A percentile compares a stretch with the other conserved stretches of the same genome.
phyloP scores from a whole-genome alignment of 2,113 vertebrate species.

The Rhadina sibilatrix region DNA sequence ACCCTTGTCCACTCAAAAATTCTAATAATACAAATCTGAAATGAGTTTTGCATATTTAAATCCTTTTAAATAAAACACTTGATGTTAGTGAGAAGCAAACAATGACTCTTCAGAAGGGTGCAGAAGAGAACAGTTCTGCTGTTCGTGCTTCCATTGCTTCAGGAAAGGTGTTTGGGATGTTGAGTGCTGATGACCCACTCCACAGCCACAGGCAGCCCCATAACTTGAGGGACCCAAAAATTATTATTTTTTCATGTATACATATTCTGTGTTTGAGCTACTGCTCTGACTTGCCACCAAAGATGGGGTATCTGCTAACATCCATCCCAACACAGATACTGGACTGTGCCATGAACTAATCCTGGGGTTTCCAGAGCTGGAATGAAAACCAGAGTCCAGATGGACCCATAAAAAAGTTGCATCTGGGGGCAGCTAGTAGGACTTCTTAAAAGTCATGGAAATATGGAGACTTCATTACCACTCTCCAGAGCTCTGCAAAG shows the following conservation, averaged over 20 bases:
- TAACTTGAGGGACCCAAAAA: not conserved
- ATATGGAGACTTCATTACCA: not conserved
- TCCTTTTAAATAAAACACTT: not conserved
- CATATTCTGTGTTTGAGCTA: not conserved
- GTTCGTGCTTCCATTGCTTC: fast-evolving
- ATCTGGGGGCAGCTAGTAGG: not conserved
- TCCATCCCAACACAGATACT: not conserved
- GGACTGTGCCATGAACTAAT: fast-evolving
- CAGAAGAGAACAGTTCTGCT: not conserved
- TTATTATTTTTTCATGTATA: not conserved
- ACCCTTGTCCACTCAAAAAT: not conserved
- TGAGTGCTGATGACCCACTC: not conserved
- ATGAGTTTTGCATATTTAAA: not conserved
- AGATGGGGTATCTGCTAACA: not conserved
- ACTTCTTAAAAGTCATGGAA: not conserved
- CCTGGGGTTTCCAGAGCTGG: not conserved
- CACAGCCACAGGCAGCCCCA: not conserved
- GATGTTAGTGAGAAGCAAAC: fast-evolving
- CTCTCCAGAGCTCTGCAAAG: not conserved
- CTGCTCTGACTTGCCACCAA: not conserved
- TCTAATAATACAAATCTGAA: not conserved
- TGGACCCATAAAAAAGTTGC: not conserved
- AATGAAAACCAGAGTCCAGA: not conserved
- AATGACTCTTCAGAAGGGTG: not conserved
- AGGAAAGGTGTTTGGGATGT: not conserved